phyloP scores from a whole-genome alignment of 2,797 vertebrate genomes.

The Cossypha polioptera region DNA sequence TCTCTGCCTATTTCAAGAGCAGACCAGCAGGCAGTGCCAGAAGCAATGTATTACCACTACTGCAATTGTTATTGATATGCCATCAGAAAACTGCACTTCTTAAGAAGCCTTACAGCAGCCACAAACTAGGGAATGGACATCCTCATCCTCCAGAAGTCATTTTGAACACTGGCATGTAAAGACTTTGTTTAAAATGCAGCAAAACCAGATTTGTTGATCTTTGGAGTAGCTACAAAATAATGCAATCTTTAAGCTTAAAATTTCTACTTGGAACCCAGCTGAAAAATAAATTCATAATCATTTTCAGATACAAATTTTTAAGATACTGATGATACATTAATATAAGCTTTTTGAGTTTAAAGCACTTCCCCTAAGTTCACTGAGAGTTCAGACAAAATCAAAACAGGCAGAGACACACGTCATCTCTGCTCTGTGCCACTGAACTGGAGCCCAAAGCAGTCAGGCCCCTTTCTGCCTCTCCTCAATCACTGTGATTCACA shows the following conservation, averaged over 20 bases:
- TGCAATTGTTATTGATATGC: background rate
- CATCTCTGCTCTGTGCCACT: slow-evolving; percentile 41
- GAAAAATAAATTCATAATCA: background rate
- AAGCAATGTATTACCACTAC: background rate
- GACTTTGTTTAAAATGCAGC: background rate
- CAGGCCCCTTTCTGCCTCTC: slow-evolving; percentile 37
- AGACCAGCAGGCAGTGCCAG: background rate
- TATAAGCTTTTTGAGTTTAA: slow-evolving; percentile 9
- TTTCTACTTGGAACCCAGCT: background rate
- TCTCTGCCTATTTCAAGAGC: background rate
- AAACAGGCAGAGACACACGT: slow-evolving; percentile 23
- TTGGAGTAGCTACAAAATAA: background rate
- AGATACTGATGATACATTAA: background rate
- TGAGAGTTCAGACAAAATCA: slow-evolving; percentile 49
- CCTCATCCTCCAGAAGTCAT: background rate
- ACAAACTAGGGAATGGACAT: background rate
- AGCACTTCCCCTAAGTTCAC: slow-evolving; percentile 45
- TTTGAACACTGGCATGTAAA: background rate
- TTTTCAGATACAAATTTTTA: background rate
- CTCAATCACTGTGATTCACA: background rate
- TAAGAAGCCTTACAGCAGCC: background rate
- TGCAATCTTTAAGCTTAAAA: background rate
- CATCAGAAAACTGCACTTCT: background rate
- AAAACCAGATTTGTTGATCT: background rate
- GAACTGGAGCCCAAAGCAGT: slow-evolving; percentile 24